Evolutionary conservation across 2,797 vertebrate species (phyloP), one percentile per base, ranked within the genome.

Genomic region (Typhlichthys eigenmanni): DNA sequence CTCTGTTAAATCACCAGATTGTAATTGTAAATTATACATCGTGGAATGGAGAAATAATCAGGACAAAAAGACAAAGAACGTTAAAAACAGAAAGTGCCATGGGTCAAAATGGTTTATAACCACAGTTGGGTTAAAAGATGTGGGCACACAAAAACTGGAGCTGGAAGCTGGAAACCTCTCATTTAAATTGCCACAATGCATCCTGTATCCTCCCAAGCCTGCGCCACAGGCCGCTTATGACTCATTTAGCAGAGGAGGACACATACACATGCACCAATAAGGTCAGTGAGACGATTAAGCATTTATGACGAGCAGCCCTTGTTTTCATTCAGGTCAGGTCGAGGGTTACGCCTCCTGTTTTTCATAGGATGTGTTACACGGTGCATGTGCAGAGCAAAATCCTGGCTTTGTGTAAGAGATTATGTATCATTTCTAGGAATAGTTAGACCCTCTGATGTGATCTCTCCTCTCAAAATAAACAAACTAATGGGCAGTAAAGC

Each of bases 221-320:
- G 47, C 6, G 12, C 2, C 5, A 47, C 14, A 60, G 49, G 58
- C 12, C 0, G 0, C 61, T 71, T 71, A 67, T 87, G 79, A 86
- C 56, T 78, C 75, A 83, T 29, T 29, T 69, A 19, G 9, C 47
- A 47, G 61, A 46, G 53, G 62, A 53, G 50, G 43, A 47, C 45
- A 17, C 24, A 51, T 19, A 45, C 55, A 55, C 7, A 55, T 32
- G 9, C 49, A 51, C 14, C 58, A 2, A 4, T 70, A n/a, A 76
- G 74, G 71, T 74, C 65, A 60, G 34, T 53, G 56, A 47, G n/a
- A 74, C 75, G 55, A 66, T 87, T 72, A 82, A 87, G 81, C 72
- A 79, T 86, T 84, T 73, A 84, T 80, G 63, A 61, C 55, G 1
- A 46, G 58, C 73, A 81, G 84, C 69, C 71, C 0, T 24, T 46